Evolutionary conservation across 2,888 invertebrate species (phyloP).

Genomic region (Agrotis clavis): DNA sequence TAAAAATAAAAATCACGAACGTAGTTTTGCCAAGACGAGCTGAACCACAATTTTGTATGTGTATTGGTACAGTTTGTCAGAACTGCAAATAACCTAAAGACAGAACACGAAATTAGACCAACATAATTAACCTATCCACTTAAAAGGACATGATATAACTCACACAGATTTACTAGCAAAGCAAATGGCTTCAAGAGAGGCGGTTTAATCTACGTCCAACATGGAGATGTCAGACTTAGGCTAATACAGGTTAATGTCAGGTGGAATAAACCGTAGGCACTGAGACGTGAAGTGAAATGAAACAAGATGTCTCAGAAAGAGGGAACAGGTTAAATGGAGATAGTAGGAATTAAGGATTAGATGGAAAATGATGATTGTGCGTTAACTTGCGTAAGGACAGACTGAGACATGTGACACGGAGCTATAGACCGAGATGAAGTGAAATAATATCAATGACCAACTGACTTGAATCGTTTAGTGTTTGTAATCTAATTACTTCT

Average conservation of each 20-base stretch:
- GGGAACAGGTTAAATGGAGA: neutral
- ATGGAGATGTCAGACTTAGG: constrained; percentile 39
- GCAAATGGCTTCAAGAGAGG: constrained; percentile 28
- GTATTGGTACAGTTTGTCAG: no score
- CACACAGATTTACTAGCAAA: constrained; percentile 19
- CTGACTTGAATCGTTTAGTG: neutral
- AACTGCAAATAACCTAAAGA: neutral
- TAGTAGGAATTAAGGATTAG: constrained; percentile 8
- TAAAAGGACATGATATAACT: constrained; percentile 25
- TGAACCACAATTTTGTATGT: no score
- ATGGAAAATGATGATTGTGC: neutral
- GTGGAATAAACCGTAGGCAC: constrained; percentile 24
- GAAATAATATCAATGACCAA: neutral
- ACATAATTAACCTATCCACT: constrained; percentile 3
- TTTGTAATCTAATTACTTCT: no score
- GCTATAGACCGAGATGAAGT: neutral
- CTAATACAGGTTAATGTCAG: constrained; percentile 43
- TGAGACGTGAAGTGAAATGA: constrained; percentile 31
- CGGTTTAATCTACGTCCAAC: constrained; percentile 56
- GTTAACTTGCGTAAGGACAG: neutral
- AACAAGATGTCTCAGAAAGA: constrained; percentile 32
- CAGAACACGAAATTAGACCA: neutral
- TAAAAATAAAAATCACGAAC: no score
- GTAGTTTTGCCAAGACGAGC: no score
- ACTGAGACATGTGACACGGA: no score